These are phyloP conservation scores for Dryomyza anilis DNA, from an alignment of 2,888 invertebrate species.

Conservation along the genomic window DNA sequence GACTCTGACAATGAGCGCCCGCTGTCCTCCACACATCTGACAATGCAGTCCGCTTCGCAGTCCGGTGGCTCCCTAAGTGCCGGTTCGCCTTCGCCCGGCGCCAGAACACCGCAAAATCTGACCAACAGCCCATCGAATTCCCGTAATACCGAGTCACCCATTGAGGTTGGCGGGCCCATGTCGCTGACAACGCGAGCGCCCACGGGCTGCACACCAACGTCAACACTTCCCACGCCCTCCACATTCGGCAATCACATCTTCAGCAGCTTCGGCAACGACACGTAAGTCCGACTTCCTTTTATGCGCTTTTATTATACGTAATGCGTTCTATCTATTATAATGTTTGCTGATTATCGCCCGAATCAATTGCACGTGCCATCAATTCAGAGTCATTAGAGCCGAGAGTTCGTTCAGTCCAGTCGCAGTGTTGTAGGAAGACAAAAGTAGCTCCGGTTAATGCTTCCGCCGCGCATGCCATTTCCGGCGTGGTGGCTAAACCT, in stretches of 20 bases:
- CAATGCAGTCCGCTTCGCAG: conserved; percentile 59
- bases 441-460: conserved; percentile 46
- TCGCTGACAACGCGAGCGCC: conserved; percentile 53
- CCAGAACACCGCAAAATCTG: conserved; percentile 58
- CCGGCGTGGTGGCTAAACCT: conserved; percentile 35
- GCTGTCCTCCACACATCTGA: conserved; percentile 58
- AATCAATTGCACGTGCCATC: conserved; percentile 48
- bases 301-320: no score
- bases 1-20: conserved; percentile 61
- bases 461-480: conserved; percentile 57
- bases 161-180: conserved; percentile 61
- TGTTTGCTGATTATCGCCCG: conserved; percentile 39
- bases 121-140: conserved; percentile 66
- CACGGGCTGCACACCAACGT: conserved; percentile 44
- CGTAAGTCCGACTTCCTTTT: conserved; percentile 58
- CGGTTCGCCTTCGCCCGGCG: conserved; percentile 60
- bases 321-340: conserved; percentile 26
- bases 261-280: conserved; percentile 65
- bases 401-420: no score
- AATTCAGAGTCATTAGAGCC: conserved; percentile 44
- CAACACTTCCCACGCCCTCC: conserved; percentile 63
- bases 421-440: no score
- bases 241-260: conserved; percentile 71
- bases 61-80: conserved; percentile 64
- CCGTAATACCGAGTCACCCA: conserved; percentile 67